Evolutionary conservation across 1,140 invertebrate species (phyloP).

Genomic region (Venustaconcha ellipsiformis): DNA sequence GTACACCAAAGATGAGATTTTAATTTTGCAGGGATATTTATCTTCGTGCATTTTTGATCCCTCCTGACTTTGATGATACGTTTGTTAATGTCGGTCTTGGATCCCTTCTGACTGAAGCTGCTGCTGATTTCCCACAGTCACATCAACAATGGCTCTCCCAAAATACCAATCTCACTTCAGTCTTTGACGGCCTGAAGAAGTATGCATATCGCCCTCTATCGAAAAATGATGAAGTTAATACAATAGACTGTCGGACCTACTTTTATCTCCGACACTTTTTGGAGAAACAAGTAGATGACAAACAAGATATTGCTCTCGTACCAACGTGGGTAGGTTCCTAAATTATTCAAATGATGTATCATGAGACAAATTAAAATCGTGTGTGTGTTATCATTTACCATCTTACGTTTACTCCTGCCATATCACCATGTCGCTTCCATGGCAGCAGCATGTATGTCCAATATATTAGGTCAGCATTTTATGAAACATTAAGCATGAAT

Average conservation of each 20-base stretch:
- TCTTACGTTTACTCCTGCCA: too few relatives aligned
- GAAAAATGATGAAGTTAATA: constrained; percentile 34
- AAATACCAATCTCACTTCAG: constrained; percentile 47
- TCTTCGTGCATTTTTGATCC: constrained; percentile 47
- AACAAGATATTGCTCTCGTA: constrained; percentile 44
- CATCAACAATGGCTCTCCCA: constrained; percentile 40
- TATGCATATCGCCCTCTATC: constrained; percentile 52
- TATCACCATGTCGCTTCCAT: too few relatives aligned
- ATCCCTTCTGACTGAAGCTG: constrained; percentile 35
- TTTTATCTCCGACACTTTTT: constrained; percentile 49
- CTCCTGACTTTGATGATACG: constrained; percentile 59
- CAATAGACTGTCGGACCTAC: constrained; percentile 52
- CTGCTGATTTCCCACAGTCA: constrained; percentile 32
- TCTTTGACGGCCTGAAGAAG: constrained; percentile 43
- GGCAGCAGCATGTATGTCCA: too few relatives aligned
- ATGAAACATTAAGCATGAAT: too few relatives aligned
- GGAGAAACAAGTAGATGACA: constrained; percentile 30
- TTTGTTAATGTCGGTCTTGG: constrained; percentile 55
- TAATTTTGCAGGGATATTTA: constrained; percentile 34
- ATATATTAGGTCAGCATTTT: too few relatives aligned
- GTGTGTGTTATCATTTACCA: too few relatives aligned
- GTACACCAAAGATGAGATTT: neutral
- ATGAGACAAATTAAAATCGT: too few relatives aligned
- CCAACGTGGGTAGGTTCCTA: constrained; percentile 46
- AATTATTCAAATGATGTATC: too few relatives aligned